Conservation (phyloP, 2,797 vertebrate genomes). For the Dromococcyx pavoninus region DNA sequence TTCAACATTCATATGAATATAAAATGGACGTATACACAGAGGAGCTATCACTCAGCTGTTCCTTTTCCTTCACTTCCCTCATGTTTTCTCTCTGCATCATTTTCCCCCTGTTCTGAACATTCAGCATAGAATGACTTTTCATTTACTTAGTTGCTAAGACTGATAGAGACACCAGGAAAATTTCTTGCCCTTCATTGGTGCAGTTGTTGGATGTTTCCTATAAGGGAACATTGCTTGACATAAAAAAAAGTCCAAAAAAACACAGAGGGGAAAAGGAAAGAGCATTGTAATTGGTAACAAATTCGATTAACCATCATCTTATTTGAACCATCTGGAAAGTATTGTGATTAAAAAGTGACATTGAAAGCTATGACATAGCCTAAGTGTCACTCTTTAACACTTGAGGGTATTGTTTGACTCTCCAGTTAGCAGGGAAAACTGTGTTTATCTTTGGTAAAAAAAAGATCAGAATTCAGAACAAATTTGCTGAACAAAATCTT, state of each 20-base stretch:
- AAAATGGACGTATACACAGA: constrained; percentile 24
- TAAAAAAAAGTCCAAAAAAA: neutral
- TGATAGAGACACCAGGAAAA: neutral
- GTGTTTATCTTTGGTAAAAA: neutral
- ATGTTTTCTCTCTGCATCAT: neutral
- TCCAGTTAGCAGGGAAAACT: neutral
- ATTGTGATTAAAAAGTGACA: neutral
- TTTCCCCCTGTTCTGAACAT: neutral
- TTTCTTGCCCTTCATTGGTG: neutral
- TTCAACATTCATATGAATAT: neutral
- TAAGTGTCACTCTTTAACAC: neutral
- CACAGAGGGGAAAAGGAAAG: neutral
- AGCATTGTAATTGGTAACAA: neutral
- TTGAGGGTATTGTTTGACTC: neutral
- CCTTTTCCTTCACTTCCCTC: neutral
- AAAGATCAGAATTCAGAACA: neutral
- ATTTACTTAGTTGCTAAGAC: neutral
- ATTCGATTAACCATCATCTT: neutral
- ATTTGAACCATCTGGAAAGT: neutral
- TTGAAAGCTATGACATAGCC: neutral
- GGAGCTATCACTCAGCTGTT: neutral
- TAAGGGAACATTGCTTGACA: neutral
- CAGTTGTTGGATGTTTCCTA: neutral
- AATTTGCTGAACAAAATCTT: neutral
- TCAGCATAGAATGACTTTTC: neutral